Evolutionary conservation across 1,140 invertebrate genomes (phyloP).

Genomic region (Stenopsyche tienmushanensis): DNA sequence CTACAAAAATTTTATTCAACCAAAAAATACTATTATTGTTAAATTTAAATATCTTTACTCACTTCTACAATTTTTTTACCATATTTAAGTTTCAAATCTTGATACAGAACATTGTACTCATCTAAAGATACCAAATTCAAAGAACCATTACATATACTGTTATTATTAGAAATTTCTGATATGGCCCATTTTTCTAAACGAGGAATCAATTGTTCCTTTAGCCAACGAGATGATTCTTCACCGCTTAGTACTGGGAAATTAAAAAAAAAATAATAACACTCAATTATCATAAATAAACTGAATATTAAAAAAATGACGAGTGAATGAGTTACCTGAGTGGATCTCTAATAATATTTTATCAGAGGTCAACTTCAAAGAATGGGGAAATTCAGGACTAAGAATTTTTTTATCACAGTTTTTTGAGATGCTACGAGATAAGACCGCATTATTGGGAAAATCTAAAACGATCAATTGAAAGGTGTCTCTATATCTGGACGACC

Average conservation of each 20-base stretch:
- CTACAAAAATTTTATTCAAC: constrained; percentile 5
- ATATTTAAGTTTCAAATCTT: constrained; percentile 78
- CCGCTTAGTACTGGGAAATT: background rate
- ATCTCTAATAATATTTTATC: constrained; percentile 14
- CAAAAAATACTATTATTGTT: constrained; percentile 17
- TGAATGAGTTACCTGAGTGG: constrained; percentile 13
- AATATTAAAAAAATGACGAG: background rate
- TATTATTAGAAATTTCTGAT: constrained; percentile 20
- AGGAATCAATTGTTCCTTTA: constrained; percentile 34
- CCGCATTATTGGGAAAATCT: constrained; percentile 6
- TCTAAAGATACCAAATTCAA: constrained; percentile 68
- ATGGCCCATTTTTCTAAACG: constrained; percentile 33
- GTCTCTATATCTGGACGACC: constrained; percentile 25
- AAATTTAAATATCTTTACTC: constrained; percentile 1
- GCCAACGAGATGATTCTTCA: constrained; percentile 27
- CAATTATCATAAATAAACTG: background rate
- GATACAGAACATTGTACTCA: constrained; percentile 72
- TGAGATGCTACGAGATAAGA: constrained; percentile 27
- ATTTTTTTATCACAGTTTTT: constrained; percentile 11
- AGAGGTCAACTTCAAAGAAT: constrained; percentile 22
- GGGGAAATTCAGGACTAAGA: constrained; percentile 28
- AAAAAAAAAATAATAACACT: constrained; percentile 13
- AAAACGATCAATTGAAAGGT: constrained; percentile 25
- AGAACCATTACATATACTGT: constrained; percentile 53
- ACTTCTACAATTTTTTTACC: constrained; percentile 70